Conservation (phyloP, 2,797 vertebrate species). For the Mormyrops boulengeri region DNA sequence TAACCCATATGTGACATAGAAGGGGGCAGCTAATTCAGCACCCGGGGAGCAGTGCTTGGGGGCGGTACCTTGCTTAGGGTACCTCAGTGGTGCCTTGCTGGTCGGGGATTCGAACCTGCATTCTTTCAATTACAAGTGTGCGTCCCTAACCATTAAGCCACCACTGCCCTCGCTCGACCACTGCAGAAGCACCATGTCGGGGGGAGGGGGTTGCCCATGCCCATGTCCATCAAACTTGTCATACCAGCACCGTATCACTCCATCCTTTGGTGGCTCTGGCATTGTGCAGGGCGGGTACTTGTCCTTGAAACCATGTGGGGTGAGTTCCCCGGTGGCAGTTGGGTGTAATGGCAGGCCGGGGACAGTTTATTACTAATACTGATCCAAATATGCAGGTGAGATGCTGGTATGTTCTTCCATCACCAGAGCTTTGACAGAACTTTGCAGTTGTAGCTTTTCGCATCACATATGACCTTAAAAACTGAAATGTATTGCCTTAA, state of each 20-base stretch:
- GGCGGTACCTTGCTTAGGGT: no score
- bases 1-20: no score
- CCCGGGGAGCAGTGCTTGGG: no score
- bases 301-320: background rate
- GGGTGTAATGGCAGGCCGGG: slow-evolving; percentile 21
- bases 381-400: background rate
- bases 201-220: background rate
- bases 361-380: background rate
- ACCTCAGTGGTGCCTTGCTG: no score
- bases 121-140: no score
- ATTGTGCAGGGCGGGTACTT: background rate
- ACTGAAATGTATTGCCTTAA: background rate
- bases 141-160: no score
- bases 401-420: background rate
- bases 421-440: background rate
- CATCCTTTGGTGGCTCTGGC: background rate
- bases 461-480: background rate
- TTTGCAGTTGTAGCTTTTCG: background rate
- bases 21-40: no score
- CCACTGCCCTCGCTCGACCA: no score
- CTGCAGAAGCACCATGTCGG: background rate
- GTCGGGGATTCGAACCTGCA: no score
- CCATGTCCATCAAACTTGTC: background rate
- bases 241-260: background rate
- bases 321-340: slow-evolving; percentile 29